Base-by-base conservation (phyloP, 2,888 invertebrate species). In the Dugesia japonica region DNA sequence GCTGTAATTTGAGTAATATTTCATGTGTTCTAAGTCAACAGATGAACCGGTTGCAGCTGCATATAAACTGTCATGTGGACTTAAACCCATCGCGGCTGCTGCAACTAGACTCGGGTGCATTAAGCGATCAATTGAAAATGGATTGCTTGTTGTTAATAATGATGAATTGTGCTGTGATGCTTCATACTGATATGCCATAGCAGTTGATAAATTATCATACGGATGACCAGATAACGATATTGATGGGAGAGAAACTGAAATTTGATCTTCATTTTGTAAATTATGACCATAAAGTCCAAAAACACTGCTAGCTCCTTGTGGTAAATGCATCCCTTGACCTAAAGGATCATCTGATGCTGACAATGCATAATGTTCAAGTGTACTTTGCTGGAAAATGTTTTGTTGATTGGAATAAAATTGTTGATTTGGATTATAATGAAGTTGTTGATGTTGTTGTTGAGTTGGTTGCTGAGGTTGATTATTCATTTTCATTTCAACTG, bases 81-180 rank as follows among this genome's bases (percentile, higher is more conserved):
- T 75, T 26, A 75, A 20, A 23, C 56, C 56, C 75, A 75, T 75
- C 7, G 56, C 75, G 15, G 75, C 42, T 20, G 42, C 74, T 1
- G 75, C 75, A 26, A 26, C 75, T 26, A 71, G 26, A 20, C 71
- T 42, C n/a, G 75, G 42, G 23, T 75, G 75, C 75, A 75, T 75
- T 56, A 75, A 42, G 1, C 75, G 75, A 42, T 75, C 75, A 23
- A 75, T 75, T 13, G 75, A 75, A 23, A 75, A 75, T 17, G 75
- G 75, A 28, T 75, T 75, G 28, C 71, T 75, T 9, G 75, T 42
- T 56, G 75, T 26, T 33, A n/a, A 28, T 56, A 28, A 56, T 27
- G 75, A 75, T 26, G 75, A 75, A 71, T 75, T 75, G 75, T 26
- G 75, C 23, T 23, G 75, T 4, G 56, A 56, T n/a, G 20, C 56